phyloP scores from a whole-genome alignment of 2,888 invertebrate genomes.

The Thyatira batis region DNA sequence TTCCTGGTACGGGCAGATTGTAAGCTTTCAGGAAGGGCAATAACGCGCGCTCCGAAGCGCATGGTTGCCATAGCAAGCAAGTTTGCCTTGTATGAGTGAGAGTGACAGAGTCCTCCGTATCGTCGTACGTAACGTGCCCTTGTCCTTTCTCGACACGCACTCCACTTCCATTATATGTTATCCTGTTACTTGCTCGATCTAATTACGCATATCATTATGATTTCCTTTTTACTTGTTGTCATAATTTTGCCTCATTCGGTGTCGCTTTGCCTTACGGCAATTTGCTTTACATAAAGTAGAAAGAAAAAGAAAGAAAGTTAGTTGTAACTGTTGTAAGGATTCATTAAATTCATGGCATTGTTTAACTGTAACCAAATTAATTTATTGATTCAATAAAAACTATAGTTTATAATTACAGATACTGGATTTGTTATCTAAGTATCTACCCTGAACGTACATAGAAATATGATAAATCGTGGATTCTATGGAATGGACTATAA shows the following conservation, averaged over 20 bases:
- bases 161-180: constrained; percentile 58
- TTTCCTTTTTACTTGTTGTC: constrained; percentile 19
- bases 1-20: constrained; percentile 83
- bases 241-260: constrained; percentile 12
- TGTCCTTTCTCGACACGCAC: constrained; percentile 34
- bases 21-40: constrained; percentile 86
- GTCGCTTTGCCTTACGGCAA: constrained; percentile 10
- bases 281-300: no score
- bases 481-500: no score
- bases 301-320: no score
- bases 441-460: no score
- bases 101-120: constrained; percentile 23
- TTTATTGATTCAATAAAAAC: no score
- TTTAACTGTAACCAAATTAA: no score
- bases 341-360: no score
- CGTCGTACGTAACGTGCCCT: constrained; percentile 9
- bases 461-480: no score
- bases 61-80: constrained; percentile 37
- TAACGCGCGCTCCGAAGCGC: constrained; percentile 44
- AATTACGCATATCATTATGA: constrained; percentile 82
- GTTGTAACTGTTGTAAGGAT: no score
- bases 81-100: constrained; percentile 14
- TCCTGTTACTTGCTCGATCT: constrained; percentile 78
- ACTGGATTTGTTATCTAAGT: no score
- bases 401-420: no score